A percentile compares a stretch with the other conserved stretches of the same genome.
These are phyloP conservation scores for Cranoglanis bouderius DNA, from an alignment of 2,113 vertebrate species.

Conservation along the genomic window DNA sequence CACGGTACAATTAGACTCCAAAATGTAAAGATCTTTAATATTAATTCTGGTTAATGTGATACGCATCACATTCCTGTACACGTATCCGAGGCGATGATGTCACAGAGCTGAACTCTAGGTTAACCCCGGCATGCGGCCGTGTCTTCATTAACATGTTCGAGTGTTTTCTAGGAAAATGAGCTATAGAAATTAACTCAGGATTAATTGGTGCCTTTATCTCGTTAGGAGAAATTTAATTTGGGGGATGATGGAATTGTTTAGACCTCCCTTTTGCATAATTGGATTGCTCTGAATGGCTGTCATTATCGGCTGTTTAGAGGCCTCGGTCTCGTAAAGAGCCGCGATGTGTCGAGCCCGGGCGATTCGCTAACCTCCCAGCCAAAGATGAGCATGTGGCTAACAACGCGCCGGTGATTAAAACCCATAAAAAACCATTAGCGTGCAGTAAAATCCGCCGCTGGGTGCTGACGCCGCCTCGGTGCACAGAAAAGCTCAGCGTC, in stretches of 20 bases:
- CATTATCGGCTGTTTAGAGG: constrained; percentile 99
- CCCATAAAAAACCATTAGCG: constrained; percentile 71
- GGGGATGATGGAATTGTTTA: constrained; percentile 99
- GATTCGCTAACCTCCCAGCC: constrained; percentile 77
- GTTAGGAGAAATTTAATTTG: constrained; percentile 99
- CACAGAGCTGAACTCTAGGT: constrained; percentile 74
- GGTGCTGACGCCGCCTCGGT: constrained; percentile 12
- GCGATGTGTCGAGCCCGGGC: constrained; percentile 92
- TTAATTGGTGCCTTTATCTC: constrained; percentile 99
- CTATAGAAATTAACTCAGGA: constrained; percentile 99
- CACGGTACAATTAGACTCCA: neutral
- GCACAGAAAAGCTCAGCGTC: neutral
- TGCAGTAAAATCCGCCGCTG: constrained; percentile 47
- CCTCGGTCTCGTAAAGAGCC: constrained; percentile 98
- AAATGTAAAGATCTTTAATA: neutral
- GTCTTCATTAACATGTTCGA: constrained; percentile 98
- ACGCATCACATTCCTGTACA: neutral
- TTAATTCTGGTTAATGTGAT: too few species aligned
- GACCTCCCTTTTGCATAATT: constrained; percentile 99
- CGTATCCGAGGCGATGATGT: neutral
- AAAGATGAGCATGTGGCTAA: constrained; percentile 75
- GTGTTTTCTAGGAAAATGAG: constrained; percentile 99
- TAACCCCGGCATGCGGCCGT: constrained; percentile 78
- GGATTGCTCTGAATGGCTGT: constrained; percentile 99
- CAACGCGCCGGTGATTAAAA: constrained; percentile 75